phyloP scores from a whole-genome alignment of 2,113 vertebrate genomes.

The Echinops telfairi region DNA sequence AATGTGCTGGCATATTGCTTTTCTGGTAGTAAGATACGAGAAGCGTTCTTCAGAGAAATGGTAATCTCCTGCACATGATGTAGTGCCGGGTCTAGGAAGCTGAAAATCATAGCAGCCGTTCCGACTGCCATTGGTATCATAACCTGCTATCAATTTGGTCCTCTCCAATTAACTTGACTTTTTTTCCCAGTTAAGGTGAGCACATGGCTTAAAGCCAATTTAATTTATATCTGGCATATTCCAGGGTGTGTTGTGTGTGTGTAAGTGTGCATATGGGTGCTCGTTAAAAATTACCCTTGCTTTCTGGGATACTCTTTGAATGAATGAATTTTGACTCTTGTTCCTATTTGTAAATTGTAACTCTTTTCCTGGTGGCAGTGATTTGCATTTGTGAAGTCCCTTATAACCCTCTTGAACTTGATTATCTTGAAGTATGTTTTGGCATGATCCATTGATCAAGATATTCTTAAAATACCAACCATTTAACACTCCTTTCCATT shows the following conservation, averaged over 20 bases:
- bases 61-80: constrained; percentile 73
- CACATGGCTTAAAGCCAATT: constrained; percentile 60
- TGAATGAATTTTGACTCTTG: neutral
- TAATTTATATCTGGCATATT: constrained; percentile 49
- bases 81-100: constrained; percentile 74
- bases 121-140: constrained; percentile 59
- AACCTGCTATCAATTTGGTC: constrained; percentile 60
- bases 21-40: constrained; percentile 67
- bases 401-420: constrained; percentile 38
- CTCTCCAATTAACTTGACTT: constrained; percentile 67
- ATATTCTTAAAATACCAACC: neutral
- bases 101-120: constrained; percentile 67
- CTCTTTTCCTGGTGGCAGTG: constrained; percentile 35
- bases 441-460: neutral
- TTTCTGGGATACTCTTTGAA: neutral
- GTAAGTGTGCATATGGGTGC: neutral
- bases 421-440: constrained; percentile 44
- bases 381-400: constrained; percentile 5
- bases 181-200: constrained; percentile 58
- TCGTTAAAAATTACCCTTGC: constrained; percentile 31
- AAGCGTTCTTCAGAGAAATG: constrained; percentile 78
- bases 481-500: neutral
- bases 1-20: constrained; percentile 75
- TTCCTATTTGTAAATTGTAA: constrained; percentile 25
- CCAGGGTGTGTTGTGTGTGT: neutral